These are phyloP conservation scores for Ceratitis capitata DNA, from an alignment of 1,140 invertebrate species.

Conservation along the genomic window DNA sequence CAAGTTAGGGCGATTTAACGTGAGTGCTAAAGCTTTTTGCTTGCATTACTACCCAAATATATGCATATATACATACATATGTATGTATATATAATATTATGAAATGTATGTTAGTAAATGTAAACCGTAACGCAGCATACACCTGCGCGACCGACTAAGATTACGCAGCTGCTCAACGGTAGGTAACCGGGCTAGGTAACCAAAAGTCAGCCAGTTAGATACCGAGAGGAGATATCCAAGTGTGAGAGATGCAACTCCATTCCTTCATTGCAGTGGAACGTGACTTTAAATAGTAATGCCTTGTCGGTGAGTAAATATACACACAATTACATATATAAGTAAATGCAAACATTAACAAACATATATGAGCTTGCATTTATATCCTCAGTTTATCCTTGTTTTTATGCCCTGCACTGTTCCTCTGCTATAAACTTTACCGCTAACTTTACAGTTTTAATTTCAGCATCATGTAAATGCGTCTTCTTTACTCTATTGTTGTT, in stretches of 20 bases:
- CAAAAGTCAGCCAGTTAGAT: conserved; percentile 10
- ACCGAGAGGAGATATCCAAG: not conserved
- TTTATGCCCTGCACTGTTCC: not conserved
- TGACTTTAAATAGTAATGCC: conserved; percentile 34
- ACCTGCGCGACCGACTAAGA: not conserved
- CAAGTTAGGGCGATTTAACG: not conserved
- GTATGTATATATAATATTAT: too few relatives aligned
- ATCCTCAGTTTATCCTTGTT: not conserved
- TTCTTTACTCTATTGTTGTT: too few relatives aligned
- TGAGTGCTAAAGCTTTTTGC: not conserved
- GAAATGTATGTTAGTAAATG: not conserved
- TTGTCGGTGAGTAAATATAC: not conserved
- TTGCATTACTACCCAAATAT: not conserved
- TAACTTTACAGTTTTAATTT: conserved; percentile 25
- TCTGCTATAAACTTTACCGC: not conserved
- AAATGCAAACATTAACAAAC: not conserved
- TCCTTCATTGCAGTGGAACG: conserved; percentile 30
- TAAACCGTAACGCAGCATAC: not conserved
- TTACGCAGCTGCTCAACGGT: not conserved
- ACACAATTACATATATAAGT: not conserved
- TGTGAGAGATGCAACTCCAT: not conserved
- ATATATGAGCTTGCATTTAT: not conserved
- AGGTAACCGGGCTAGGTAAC: conserved; percentile 7
- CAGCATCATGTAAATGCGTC: not conserved
- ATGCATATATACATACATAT: not conserved